Base-by-base conservation (phyloP, 2,888 invertebrate genomes). In the Hirtodrosophila trivittata region DNA sequence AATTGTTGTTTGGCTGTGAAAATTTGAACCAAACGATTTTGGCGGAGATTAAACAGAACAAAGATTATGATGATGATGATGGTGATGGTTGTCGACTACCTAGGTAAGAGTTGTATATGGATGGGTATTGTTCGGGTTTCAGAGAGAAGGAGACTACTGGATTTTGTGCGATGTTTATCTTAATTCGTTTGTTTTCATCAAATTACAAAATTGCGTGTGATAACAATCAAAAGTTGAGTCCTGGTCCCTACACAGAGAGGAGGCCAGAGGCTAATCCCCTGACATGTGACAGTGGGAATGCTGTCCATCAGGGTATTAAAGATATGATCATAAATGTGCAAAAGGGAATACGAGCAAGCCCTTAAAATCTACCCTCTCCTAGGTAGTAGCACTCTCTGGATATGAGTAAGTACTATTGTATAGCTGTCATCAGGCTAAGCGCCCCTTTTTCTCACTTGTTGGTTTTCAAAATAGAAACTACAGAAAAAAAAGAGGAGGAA, bases 201-300 rank as follows among this genome's bases (percentile, higher is more conserved):
- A 87, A 89, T 88, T 88, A 88, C 89, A 88, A 88, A 88, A 89
- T 89, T 89, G 88, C 87, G 87, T 88, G 88, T 74, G 88, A 89
- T 88, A 89, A 87, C 82, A 88, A 88, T 89, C 89, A 58, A 14
- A 55, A 60, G 64, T 42, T 65, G 77, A 80, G 75, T 64, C 74
- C 25, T 25, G 14, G 28, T 59, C 54, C 66, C 76, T 57, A n/a
- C n/a, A n/a, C n/a, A n/a, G n/a, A n/a, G n/a, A 55, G 18, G 25
- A n/a, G 41, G 12, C 42, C n/a, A n/a, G n/a, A n/a, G 18, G 51
- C 80, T 85, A 87, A 82, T 82, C n/a, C 86, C 87, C 71, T 64
- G 82, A 64, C 84, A 77, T 58, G 62, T 70, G 70, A 75, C 75
- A 70, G 69, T 49, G 59, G 57, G 57, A 64, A 70, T 73, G 73